Evolutionary conservation across 1,140 invertebrate species (phyloP), one percentile per base, ranked within the genome.

Genomic region (Ooceraea biroi): DNA sequence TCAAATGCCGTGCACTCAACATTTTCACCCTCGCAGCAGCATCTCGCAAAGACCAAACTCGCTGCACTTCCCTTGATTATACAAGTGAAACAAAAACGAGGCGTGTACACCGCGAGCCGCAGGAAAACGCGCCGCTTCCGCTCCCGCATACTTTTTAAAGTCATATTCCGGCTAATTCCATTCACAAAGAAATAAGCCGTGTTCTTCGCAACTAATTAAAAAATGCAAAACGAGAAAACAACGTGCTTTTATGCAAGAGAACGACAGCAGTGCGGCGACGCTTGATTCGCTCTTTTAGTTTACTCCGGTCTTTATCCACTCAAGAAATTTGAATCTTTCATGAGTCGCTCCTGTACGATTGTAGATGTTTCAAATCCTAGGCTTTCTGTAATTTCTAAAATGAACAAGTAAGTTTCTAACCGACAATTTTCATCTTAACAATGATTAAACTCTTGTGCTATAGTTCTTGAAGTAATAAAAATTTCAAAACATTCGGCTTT

Each of bases 51-150:
- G 46, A 48, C 52, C 14, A 3, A 10, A 50, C 12, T 46, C 27
- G n/a, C 30, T 63, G 25, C 52, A 74, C 77, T 88, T 76, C 61
- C 50, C 85, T 85, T 82, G 87, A 87, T 87, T 87, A 87, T 76
- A 57, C 76, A 48, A 82, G 50, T 30, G 69, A 50, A 82, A 88
- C 74, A 85, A 85, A 87, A 58, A 63, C 68, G 17, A 69, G n/a
- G 52, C 44, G 48, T 41, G 30, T 14, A n/a, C 36, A 22, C 19
- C 25, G 41, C 68, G 5, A 60, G 63, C 50, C 10, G 61, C 50
- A 65, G 72, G 57, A 46, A 55, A 44, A 69, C 60, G 48, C 72
- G 27, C 44, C 46, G 22, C 22, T 55, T 41, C 58, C 78, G 22
- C 78, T 60, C 50, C n/a, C 55, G 41, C 44, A 50, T 57, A 82